Conservation (phyloP, 2,797 vertebrate species). For the Lophura swinhoii region DNA sequence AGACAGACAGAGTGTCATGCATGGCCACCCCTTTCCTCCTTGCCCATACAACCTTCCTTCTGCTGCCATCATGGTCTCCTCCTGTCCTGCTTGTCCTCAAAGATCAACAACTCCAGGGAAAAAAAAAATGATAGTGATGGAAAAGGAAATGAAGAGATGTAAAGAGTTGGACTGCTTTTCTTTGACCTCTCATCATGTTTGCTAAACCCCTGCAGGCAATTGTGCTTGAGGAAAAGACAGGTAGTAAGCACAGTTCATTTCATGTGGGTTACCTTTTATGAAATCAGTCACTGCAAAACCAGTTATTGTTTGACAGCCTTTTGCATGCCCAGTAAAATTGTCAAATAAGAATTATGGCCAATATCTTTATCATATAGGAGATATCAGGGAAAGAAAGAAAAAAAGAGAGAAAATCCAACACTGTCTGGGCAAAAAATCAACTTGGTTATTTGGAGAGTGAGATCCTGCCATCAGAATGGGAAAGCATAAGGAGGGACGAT, state of each 20-base stretch:
- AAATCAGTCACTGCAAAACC: background rate
- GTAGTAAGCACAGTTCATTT: background rate
- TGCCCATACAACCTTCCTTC: background rate
- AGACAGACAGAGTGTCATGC: fast-evolving
- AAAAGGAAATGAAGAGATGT: background rate
- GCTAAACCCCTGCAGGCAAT: background rate
- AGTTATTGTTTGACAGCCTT: background rate
- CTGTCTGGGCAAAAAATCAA: fast-evolving
- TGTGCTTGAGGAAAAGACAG: background rate
- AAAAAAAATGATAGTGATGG: fast-evolving
- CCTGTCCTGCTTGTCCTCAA: background rate
- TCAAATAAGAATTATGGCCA: background rate
- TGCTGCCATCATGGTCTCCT: background rate
- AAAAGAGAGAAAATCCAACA: background rate
- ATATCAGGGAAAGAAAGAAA: background rate
- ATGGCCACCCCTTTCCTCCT: background rate
- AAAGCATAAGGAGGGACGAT: background rate
- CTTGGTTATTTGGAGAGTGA: background rate
- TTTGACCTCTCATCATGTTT: background rate
- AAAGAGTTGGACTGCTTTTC: background rate
- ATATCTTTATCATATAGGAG: background rate
- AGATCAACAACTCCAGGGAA: background rate
- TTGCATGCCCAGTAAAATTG: background rate
- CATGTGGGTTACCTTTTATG: background rate
- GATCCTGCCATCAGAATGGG: background rate